Evolutionary conservation across 1,140 invertebrate genomes (phyloP).

Genomic region (Riptortus pedestris): DNA sequence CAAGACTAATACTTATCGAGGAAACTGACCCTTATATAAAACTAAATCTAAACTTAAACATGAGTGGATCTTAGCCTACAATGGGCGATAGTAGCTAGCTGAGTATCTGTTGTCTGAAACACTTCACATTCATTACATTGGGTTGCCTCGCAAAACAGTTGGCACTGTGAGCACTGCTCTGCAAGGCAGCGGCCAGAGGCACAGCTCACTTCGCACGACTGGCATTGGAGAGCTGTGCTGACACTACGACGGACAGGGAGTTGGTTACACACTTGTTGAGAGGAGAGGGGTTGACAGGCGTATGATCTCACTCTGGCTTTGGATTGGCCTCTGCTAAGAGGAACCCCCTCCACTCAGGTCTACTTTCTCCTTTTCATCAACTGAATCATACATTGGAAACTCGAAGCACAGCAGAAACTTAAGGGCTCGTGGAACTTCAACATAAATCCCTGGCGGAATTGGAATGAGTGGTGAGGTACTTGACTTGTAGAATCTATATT

Average conservation of each 20-base stretch:
- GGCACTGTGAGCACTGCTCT: background rate
- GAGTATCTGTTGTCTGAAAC: background rate
- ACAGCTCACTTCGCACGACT: background rate
- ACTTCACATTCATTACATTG: background rate
- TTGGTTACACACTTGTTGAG: conserved; percentile 28
- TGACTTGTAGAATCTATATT: conserved; percentile 75
- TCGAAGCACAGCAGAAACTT: conserved; percentile 79
- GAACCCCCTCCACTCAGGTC: conserved; percentile 37
- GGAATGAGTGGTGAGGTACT: conserved; percentile 79
- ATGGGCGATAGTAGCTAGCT: background rate
- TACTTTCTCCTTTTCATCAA: conserved; percentile 48
- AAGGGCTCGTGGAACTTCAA: conserved; percentile 65
- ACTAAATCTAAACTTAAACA: no score
- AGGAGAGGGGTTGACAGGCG: conserved; percentile 29
- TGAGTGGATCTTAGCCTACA: background rate
- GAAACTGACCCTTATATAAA: no score
- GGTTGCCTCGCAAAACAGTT: conserved; percentile 5
- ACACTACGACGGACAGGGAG: background rate
- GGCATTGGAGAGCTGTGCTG: background rate
- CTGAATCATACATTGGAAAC: conserved; percentile 71
- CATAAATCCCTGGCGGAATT: conserved; percentile 71
- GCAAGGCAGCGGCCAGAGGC: conserved; percentile 5
- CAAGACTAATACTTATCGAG: no score
- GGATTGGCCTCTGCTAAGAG: conserved; percentile 28
- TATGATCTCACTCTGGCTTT: conserved; percentile 29